phyloP scores from a whole-genome alignment of 2,113 vertebrate genomes.

The Lophius piscatorius region DNA sequence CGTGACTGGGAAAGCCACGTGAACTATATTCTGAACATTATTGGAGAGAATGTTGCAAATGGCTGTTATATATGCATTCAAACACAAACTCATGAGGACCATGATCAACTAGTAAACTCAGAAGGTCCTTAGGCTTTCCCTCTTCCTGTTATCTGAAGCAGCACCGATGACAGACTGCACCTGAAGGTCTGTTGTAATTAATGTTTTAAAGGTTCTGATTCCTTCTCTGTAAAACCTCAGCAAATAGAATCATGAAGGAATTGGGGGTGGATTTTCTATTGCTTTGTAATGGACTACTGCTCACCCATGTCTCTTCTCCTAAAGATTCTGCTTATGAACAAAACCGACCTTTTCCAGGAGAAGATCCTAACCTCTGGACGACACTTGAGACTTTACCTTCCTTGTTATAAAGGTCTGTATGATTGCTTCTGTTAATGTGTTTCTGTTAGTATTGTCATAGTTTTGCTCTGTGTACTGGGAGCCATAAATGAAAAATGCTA shows the following conservation, averaged over 20 bases:
- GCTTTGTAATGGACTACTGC: not conserved
- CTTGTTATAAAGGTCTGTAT: constrained; percentile 70
- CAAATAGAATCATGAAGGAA: not conserved
- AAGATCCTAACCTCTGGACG: constrained; percentile 77
- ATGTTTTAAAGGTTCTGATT: not conserved
- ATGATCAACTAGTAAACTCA: not conserved
- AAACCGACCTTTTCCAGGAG: constrained; percentile 77
- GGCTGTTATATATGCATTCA: no score
- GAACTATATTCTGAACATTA: no score
- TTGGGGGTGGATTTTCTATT: not conserved
- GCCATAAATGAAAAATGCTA: not conserved
- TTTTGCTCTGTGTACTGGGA: not conserved
- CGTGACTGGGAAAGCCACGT: no score
- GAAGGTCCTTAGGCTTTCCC: not conserved
- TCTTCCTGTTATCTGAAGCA: not conserved
- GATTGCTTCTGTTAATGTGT: no score
- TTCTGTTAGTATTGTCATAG: not conserved
- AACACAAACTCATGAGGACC: not conserved
- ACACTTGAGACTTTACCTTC: constrained; percentile 72
- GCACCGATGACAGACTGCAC: not conserved
- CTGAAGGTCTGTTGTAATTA: not conserved
- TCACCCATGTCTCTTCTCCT: not conserved
- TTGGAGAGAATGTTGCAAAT: no score
- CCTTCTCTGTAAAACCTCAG: not conserved
- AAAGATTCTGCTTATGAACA: constrained; percentile 83